Percentiles rank a stretch among this genome's conserved stretches.
These are phyloP conservation scores for Drosophila tani DNA, from an alignment of 1,140 invertebrate species.

Conservation along the genomic window DNA sequence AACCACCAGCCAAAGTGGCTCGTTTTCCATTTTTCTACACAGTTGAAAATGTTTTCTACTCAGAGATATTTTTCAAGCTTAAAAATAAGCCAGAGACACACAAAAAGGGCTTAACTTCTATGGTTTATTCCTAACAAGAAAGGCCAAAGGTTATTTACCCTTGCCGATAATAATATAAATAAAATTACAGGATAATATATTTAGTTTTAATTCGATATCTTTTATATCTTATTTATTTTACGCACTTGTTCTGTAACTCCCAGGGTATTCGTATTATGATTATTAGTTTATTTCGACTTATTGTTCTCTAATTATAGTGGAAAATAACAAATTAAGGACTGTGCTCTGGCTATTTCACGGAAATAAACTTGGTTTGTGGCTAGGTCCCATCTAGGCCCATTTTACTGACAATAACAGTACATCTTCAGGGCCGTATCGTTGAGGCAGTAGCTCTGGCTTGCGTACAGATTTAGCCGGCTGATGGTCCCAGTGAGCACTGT, in stretches of 20 bases:
- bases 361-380: too few species aligned
- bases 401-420: slow-evolving; percentile 90
- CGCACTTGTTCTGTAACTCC: slow-evolving; percentile 8
- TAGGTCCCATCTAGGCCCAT: not conserved
- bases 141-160: too few species aligned
- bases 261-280: slow-evolving; percentile 3
- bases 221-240: slow-evolving; percentile 12
- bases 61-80: too few species aligned
- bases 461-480: slow-evolving; percentile 93
- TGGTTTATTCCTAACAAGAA: too few species aligned
- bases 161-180: too few species aligned
- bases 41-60: not conserved
- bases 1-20: slow-evolving; percentile 19
- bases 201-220: too few species aligned
- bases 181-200: too few species aligned
- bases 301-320: slow-evolving; percentile 35
- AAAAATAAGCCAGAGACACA: too few species aligned
- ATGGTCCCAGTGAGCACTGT: slow-evolving; percentile 88
- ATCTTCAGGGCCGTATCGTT: slow-evolving; percentile 90
- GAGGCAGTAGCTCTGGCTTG: slow-evolving; percentile 91
- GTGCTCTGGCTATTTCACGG: too few species aligned
- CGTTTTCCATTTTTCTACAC: slow-evolving; percentile 1
- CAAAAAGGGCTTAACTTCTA: too few species aligned
- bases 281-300: slow-evolving; percentile 29
- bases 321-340: slow-evolving; percentile 2